These are phyloP conservation scores for Sparidentex hasta DNA, from an alignment of 2,797 vertebrate species.

Conservation along the genomic window DNA sequence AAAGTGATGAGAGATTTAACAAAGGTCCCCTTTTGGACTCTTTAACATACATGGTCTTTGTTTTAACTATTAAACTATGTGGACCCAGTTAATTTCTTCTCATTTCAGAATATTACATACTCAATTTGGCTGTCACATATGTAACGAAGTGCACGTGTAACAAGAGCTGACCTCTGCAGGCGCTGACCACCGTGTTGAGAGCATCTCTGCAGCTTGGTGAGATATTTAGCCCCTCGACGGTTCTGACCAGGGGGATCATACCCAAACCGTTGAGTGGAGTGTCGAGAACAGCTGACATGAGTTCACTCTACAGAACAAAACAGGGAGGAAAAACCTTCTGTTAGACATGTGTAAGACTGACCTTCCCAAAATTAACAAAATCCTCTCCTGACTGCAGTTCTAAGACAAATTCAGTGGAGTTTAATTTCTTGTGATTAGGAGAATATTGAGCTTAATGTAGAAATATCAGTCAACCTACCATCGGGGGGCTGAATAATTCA, in stretches of 20 bases:
- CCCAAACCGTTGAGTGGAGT: conserved; percentile 88
- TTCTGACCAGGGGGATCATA: conserved; percentile 80
- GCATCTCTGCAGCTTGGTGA: conserved; percentile 82
- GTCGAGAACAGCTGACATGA: conserved; percentile 80
- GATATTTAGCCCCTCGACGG: conserved; percentile 76
- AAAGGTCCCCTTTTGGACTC: too few species aligned
- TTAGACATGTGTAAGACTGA: not conserved
- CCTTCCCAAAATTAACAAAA: not conserved
- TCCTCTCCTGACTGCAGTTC: not conserved
- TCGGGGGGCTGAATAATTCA: conserved; percentile 85
- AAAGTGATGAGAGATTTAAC: not conserved
- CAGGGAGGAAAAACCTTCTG: not conserved
- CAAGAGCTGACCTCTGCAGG: conserved; percentile 86
- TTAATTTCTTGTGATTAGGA: not conserved
- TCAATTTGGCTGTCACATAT: not conserved
- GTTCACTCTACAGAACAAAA: conserved; percentile 74
- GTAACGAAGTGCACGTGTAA: accelerated
- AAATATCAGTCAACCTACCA: conserved; percentile 65
- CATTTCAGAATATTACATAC: not conserved
- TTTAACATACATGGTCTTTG: too few species aligned
- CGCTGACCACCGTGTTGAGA: conserved; percentile 84
- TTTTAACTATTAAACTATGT: not conserved
- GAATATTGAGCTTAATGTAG: not conserved
- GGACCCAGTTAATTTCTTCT: not conserved
- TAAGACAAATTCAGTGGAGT: not conserved